Percentiles rank a stretch among this genome's conserved stretches.
Evolutionary conservation across 2,888 invertebrate genomes (phyloP).

Genomic region (Rhingia campestris): DNA sequence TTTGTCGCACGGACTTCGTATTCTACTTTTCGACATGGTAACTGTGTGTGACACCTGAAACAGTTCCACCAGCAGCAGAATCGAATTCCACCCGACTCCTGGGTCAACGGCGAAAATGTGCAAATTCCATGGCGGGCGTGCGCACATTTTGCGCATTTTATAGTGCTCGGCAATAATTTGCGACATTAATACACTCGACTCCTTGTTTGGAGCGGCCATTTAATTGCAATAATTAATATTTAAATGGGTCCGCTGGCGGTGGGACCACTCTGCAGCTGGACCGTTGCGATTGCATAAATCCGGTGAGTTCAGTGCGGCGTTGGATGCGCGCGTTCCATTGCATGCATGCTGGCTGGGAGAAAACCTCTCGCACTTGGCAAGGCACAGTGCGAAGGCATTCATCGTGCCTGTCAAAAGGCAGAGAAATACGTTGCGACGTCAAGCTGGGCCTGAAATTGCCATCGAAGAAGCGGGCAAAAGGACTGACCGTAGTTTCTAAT

Average conservation of each 20-base stretch:
- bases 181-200: constrained; percentile 71
- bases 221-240: constrained; percentile 71
- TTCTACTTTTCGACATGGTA: neutral
- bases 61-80: constrained; percentile 25
- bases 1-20: constrained; percentile 42
- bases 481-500: constrained; percentile 65
- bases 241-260: constrained; percentile 28
- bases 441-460: constrained; percentile 71
- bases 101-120: constrained; percentile 49
- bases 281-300: constrained; percentile 61
- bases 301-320: constrained; percentile 45
- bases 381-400: constrained; percentile 68
- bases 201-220: constrained; percentile 69
- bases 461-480: constrained; percentile 38
- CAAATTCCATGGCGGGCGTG: constrained; percentile 23
- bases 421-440: constrained; percentile 64
- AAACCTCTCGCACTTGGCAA: constrained; percentile 19
- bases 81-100: constrained; percentile 58
- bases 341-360: constrained; percentile 9
- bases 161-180: constrained; percentile 60
- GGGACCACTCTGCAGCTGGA: constrained; percentile 49
- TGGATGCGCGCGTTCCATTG: constrained; percentile 48
- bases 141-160: constrained; percentile 33
- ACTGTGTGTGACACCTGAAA: constrained; percentile 43
- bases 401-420: constrained; percentile 65